Percentiles rank a stretch among this genome's conserved stretches.
Conservation (phyloP, 2,888 invertebrate genomes). For the Lithophane socia region DNA sequence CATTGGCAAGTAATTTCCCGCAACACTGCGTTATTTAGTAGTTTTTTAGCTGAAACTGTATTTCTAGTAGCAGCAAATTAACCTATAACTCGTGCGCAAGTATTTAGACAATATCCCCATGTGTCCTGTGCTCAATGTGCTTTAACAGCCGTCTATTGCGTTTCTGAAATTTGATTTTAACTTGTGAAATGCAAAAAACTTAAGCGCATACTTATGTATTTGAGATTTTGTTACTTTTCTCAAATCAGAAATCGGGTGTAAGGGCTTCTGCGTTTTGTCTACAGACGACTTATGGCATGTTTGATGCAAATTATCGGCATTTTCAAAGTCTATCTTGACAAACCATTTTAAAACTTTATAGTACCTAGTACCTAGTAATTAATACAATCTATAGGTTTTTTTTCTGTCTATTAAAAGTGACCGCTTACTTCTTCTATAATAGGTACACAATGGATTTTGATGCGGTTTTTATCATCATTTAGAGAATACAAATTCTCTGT, state of each 20-base stretch:
- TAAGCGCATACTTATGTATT: no score
- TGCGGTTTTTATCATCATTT: not conserved
- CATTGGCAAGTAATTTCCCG: not conserved
- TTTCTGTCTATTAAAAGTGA: not conserved
- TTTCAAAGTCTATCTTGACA: not conserved
- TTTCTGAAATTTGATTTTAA: no score
- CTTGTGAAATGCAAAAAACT: no score
- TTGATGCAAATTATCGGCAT: not conserved
- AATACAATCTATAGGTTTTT: not conserved
- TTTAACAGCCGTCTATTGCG: no score
- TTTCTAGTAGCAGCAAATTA: no score
- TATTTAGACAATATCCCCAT: no score
- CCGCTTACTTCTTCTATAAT: not conserved
- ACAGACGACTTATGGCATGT: slow-evolving; percentile 1
- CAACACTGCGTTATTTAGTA: not conserved
- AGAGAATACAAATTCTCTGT: not conserved
- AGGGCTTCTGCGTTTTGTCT: not conserved
- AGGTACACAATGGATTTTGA: not conserved
- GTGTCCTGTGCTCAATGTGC: no score
- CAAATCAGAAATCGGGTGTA: no score
- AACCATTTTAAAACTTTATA: not conserved
- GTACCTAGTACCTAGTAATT: not conserved
- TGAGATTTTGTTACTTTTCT: no score
- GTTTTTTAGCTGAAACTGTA: not conserved
- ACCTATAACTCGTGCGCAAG: no score